These are phyloP conservation scores for Ooceraea biroi DNA, from an alignment of 1,140 invertebrate species.

Conservation along the genomic window DNA sequence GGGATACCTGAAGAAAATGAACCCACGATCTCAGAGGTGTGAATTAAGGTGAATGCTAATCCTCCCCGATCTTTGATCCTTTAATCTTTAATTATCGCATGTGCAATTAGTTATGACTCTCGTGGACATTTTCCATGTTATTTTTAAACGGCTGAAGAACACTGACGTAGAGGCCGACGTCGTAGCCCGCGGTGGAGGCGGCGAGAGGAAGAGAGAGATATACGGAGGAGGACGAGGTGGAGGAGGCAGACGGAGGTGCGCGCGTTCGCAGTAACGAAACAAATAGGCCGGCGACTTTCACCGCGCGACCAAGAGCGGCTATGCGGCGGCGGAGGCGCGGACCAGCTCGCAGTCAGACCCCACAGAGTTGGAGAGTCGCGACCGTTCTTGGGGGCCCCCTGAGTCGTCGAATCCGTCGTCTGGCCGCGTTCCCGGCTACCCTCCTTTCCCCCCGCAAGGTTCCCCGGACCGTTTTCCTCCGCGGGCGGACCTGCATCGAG, in stretches of 20 bases:
- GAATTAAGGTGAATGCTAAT: too few relatives aligned
- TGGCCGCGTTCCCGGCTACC: too few relatives aligned
- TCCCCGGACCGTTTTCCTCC: slow-evolving; percentile 15
- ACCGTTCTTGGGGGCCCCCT: slow-evolving; percentile 5
- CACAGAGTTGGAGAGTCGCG: slow-evolving; percentile 30
- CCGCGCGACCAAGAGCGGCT: slow-evolving; percentile 74
- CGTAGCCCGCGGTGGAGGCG: background rate
- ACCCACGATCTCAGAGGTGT: too few relatives aligned
- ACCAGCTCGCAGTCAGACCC: slow-evolving; percentile 63
- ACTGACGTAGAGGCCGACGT: background rate
- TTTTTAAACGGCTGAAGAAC: slow-evolving; percentile 18
- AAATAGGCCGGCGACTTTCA: slow-evolving; percentile 85
- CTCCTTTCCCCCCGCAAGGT: slow-evolving; percentile 7
- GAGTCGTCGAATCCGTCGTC: too few relatives aligned
- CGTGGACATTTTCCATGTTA: background rate
- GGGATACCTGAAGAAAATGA: too few relatives aligned
- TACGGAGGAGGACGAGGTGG: slow-evolving; percentile 16
- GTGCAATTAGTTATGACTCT: too few relatives aligned
- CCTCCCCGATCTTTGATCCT: too few relatives aligned
- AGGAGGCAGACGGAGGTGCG: slow-evolving; percentile 37
- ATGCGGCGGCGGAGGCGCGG: slow-evolving; percentile 63
- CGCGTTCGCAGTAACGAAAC: slow-evolving; percentile 80
- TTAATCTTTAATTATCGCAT: too few relatives aligned
- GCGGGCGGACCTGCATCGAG: background rate
- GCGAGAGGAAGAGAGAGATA: slow-evolving; percentile 6